Evolutionary conservation across 2,113 vertebrate species (phyloP).

Genomic region (Myotis davidii): DNA sequence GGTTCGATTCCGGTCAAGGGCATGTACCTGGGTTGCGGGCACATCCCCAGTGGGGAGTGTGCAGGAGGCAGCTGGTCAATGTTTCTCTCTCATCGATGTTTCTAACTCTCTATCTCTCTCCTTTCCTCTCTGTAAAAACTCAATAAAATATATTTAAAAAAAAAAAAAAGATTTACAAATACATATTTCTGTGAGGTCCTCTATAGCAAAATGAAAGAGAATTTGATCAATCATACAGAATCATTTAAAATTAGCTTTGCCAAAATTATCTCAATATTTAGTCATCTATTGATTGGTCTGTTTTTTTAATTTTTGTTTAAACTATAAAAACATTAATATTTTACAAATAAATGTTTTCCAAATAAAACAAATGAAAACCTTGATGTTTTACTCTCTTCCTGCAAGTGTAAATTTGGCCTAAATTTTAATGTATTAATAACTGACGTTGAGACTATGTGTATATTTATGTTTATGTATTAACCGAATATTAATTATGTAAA

Average conservation of each 20-base stretch:
- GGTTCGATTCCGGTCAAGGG: too few relatives aligned
- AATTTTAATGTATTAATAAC: conserved; percentile 43
- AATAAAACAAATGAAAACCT: conserved; percentile 20
- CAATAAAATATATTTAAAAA: too few relatives aligned
- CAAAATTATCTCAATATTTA: conserved; percentile 37
- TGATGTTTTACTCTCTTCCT: background rate
- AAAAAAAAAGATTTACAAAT: background rate
- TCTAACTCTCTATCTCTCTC: too few relatives aligned
- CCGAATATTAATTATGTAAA: conserved; percentile 8
- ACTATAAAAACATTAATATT: background rate
- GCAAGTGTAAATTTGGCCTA: background rate
- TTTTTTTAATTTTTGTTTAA: conserved; percentile 6
- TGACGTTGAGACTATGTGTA: background rate
- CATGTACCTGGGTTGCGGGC: too few relatives aligned
- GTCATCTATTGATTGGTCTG: background rate
- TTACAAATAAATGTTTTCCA: background rate
- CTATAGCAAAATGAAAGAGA: background rate
- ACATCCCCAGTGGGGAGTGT: too few relatives aligned
- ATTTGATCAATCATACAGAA: background rate
- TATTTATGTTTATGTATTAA: background rate
- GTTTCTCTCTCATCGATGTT: too few relatives aligned
- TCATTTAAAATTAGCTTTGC: conserved; percentile 40
- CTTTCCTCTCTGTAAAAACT: too few relatives aligned
- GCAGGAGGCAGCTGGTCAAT: too few relatives aligned
- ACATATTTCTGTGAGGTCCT: background rate